Evolutionary conservation across 2,113 vertebrate species (phyloP).

Genomic region (Oreocharis arfaki): DNA sequence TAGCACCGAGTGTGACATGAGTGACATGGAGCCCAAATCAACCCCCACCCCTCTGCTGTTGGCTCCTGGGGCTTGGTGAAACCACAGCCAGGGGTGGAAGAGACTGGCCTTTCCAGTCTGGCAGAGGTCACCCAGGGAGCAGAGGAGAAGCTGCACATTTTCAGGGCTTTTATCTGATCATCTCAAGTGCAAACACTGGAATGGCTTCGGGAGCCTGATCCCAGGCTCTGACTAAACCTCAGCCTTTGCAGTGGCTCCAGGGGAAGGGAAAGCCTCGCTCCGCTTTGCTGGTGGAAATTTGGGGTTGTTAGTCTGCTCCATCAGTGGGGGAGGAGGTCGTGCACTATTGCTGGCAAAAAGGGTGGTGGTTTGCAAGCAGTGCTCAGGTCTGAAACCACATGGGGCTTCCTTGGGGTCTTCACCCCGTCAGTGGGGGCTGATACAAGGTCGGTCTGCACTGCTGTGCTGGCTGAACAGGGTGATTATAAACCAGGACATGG

Average conservation of each 20-base stretch:
- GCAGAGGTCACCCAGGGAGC: not conserved
- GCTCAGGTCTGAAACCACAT: rapidly evolving
- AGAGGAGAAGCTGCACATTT: not conserved
- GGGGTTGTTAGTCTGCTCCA: not conserved
- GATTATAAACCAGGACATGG: rapidly evolving
- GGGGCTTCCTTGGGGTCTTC: not conserved
- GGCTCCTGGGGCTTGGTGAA: not conserved
- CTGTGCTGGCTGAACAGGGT: not conserved
- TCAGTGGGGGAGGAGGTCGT: not conserved
- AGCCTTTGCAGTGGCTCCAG: rapidly evolving
- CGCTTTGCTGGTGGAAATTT: not conserved
- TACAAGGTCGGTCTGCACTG: rapidly evolving
- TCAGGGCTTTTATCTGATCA: not conserved
- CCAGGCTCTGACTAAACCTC: not conserved
- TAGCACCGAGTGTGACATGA: not conserved
- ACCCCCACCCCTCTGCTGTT: not conserved
- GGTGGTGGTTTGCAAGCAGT: not conserved
- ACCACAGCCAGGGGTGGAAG: not conserved
- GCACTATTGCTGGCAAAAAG: not conserved
- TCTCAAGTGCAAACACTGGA: not conserved
- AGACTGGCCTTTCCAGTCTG: not conserved
- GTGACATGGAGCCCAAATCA: not conserved
- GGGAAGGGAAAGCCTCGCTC: not conserved
- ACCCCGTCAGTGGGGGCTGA: rapidly evolving
- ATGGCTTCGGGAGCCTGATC: not conserved